Base-by-base conservation (phyloP, 2,113 vertebrate genomes). In the Eonycteris spelaea region DNA sequence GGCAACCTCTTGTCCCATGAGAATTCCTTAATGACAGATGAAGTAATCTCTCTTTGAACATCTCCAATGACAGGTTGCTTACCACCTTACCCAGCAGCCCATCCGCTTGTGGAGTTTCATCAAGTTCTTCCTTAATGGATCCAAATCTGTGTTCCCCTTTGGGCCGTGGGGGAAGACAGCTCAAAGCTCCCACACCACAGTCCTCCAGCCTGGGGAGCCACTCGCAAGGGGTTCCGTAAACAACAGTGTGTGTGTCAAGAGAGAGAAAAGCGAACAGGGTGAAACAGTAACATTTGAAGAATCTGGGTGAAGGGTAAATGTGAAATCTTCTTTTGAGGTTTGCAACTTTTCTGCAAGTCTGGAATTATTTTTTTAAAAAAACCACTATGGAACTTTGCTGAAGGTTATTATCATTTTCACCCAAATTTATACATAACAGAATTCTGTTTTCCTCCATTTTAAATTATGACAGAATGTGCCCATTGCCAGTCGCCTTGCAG, bases 331-430 rank as follows among this genome's bases (percentile, higher is more conserved):
- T 22, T 40, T 87, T 55, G 33, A 79, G 18, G 79, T 97, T 78
- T 94, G 22, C 11, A 79, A 67, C 70, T 94, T 86, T 77, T 71
- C 45, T 94, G 33, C 10, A 61, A 84, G 38, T 73, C 45, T 95
- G 53, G 80, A 63, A 26, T 68, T 35, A n/a, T 9, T 90, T 21
- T 51, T 43, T 53, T 0, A 22, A 24, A 15, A 59, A 71, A 82
- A 1, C 1, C 11, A 63, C 30, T 45, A 88, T 33, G 40, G 65
- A 84, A 79, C 33, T 57, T 40, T 78, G 59, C 38, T 51, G 35
- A 63, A 88, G 40, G 40, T 35, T 26, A 24, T 61, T 43, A 48
- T 28, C 30, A 61, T 67, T 79, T 63, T 77, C 38, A 77, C 40
- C 73, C 21, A 63, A 38, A 70, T 75, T 30, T 85, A 65, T n/a